Base-by-base conservation (phyloP, 1,140 invertebrate species). In the Eueides isabella region DNA sequence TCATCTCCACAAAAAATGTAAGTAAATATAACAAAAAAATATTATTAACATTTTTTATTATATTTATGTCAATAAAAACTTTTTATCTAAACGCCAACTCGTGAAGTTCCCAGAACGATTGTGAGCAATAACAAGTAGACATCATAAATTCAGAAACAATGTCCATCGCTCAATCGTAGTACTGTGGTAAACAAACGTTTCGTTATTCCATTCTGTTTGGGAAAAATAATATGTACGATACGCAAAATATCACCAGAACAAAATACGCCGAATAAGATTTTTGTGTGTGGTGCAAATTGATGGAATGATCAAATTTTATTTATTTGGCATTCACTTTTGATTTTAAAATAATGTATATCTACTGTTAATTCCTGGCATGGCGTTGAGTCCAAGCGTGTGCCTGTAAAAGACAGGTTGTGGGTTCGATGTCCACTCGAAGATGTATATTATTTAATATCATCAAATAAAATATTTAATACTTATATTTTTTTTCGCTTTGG, bases 201-300 rank as follows among this genome's bases (percentile, higher is more conserved):
- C 26, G 70, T 75, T 79, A 68, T 72, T 75, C 64, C 74, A 44
- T 74, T 55, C 67, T 44, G 38, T 38, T 38, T 2, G 65, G 61
- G 44, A 33, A 55, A 79, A 76, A 78, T 70, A 79, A 76, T 72
- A n/a, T n/a, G n/a, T n/a, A 67, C 61, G 65, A 71, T 75, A 69
- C 62, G 71, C 62, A 29, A 76, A 69, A 71, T 72, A 73, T 61
- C 31, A 38, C 62, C 61, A 55, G 29, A 70, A 80, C 73, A 80
- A 77, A 76, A 64, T 64, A 73, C 63, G 67, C 48, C 44, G 67
- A 28, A 67, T 72, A 65, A 75, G 65, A 71, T 61, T 79, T 74
- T 70, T 30, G 11, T 64, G 61, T 68, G 14, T 63, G 67, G 67
- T 55, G 0, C 62, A 75, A 78, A 67, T 70, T 29, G 26, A 26